Percentiles rank a stretch among this genome's conserved stretches.
These are phyloP conservation scores for Austrofundulus limnaeus DNA, from an alignment of 2,113 vertebrate genomes.

Conservation along the genomic window DNA sequence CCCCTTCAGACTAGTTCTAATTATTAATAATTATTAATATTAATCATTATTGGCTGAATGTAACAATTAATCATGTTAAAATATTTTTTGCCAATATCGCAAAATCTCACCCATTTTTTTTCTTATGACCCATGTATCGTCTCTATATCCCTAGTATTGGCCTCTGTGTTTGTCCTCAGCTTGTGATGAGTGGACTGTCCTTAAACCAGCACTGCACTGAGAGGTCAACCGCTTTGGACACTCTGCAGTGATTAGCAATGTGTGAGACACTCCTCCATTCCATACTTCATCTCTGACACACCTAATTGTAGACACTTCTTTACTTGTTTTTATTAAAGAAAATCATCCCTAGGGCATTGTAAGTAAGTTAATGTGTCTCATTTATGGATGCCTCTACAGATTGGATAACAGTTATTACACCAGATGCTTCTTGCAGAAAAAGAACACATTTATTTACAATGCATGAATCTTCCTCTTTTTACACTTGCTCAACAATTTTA, in stretches of 20 bases:
- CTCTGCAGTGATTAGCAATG: constrained; percentile 84
- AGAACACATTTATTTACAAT: neutral
- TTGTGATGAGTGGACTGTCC: constrained; percentile 86
- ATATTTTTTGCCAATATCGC: too few relatives aligned
- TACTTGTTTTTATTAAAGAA: neutral
- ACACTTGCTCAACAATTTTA: constrained; percentile 13
- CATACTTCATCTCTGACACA: neutral
- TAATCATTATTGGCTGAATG: too few relatives aligned
- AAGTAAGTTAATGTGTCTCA: too few relatives aligned
- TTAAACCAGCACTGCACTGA: constrained; percentile 81
- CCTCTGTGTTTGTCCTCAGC: constrained; percentile 64
- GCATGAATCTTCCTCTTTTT: neutral
- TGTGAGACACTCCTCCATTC: constrained; percentile 70
- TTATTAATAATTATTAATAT: too few relatives aligned
- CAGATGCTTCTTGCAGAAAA: constrained; percentile 1
- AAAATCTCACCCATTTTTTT: too few relatives aligned
- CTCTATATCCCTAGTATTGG: neutral
- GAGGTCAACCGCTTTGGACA: constrained; percentile 90
- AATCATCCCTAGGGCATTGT: too few relatives aligned
- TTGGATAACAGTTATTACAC: neutral
- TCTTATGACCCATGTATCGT: too few relatives aligned
- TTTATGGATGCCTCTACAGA: too few relatives aligned
- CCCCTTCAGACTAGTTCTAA: too few relatives aligned
- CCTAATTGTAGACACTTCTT: too few relatives aligned
- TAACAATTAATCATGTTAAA: too few relatives aligned